Conservation (phyloP, 2,888 invertebrate genomes). For the Dusona sp. region DNA sequence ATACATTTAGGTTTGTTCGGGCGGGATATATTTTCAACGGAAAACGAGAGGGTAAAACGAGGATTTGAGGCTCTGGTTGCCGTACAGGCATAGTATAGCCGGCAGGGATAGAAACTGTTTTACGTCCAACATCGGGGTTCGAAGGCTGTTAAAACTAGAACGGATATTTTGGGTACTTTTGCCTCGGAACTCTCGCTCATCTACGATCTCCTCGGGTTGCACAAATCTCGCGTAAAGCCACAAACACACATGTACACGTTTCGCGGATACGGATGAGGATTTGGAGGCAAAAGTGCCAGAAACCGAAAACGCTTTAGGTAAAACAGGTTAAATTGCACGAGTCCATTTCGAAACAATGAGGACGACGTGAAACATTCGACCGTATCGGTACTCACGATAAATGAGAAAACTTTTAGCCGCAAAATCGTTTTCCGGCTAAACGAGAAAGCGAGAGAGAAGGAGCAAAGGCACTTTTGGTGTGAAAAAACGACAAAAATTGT, state of each 20-base stretch:
- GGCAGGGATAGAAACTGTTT: constrained; percentile 50
- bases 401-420: constrained; percentile 78
- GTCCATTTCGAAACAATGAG: constrained; percentile 21
- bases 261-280: constrained; percentile 37
- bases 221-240: constrained; percentile 17
- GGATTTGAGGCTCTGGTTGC: neutral
- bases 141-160: constrained; percentile 79
- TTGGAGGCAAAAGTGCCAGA: constrained; percentile 28
- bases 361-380: constrained; percentile 69
- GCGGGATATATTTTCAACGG: constrained; percentile 28
- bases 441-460: constrained; percentile 1
- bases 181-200: constrained; percentile 53
- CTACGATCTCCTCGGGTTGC: constrained; percentile 36
- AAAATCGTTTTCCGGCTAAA: constrained; percentile 68
- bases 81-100: neutral
- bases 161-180: constrained; percentile 78
- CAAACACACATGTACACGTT: neutral
- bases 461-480: neutral
- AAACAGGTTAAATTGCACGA: constrained; percentile 30
- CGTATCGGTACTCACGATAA: constrained; percentile 76
- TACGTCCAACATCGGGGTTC: constrained; percentile 66
- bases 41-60: constrained; percentile 32
- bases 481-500: neutral
- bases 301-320: constrained; percentile 66
- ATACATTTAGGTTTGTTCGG: constrained; percentile 73